Evolutionary conservation across 2,113 vertebrate species (phyloP).

Genomic region (Microcebus murinus): DNA sequence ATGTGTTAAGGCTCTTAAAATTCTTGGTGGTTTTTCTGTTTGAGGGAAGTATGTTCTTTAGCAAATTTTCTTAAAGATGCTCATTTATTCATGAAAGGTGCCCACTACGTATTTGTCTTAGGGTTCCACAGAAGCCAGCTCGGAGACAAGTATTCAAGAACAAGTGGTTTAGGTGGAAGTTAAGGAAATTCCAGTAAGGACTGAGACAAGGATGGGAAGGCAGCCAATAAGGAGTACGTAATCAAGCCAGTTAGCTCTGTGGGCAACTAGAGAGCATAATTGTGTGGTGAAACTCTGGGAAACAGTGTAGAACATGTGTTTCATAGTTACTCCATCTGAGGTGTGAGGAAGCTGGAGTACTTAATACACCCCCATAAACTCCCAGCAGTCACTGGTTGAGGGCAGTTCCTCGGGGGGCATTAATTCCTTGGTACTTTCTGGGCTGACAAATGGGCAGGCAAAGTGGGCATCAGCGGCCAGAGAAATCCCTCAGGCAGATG

Average conservation of each 20-base stretch:
- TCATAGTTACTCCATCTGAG: not conserved
- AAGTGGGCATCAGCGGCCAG: not conserved
- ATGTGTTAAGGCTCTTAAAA: not conserved
- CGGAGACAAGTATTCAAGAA: not conserved
- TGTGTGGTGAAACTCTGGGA: not conserved
- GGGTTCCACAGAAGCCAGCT: not conserved
- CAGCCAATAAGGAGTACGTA: not conserved
- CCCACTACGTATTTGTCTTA: not conserved
- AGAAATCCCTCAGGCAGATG: not conserved
- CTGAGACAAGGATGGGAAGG: not conserved
- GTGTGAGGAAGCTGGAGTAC: not conserved
- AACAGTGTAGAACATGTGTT: not conserved
- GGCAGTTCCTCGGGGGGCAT: not conserved
- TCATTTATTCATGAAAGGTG: not conserved
- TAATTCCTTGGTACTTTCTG: conserved; percentile 4
- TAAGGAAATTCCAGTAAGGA: not conserved
- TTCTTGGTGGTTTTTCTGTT: conserved; percentile 35
- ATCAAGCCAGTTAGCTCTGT: not conserved
- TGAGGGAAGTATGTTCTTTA: not conserved
- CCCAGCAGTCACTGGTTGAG: not conserved
- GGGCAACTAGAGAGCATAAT: not conserved
- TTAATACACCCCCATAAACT: not conserved
- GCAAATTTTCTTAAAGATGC: not conserved
- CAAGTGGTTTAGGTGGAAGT: conserved; percentile 33
- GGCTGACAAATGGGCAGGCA: not conserved